Conservation (phyloP, 1,140 invertebrate species). For the Drosophila auraria region DNA sequence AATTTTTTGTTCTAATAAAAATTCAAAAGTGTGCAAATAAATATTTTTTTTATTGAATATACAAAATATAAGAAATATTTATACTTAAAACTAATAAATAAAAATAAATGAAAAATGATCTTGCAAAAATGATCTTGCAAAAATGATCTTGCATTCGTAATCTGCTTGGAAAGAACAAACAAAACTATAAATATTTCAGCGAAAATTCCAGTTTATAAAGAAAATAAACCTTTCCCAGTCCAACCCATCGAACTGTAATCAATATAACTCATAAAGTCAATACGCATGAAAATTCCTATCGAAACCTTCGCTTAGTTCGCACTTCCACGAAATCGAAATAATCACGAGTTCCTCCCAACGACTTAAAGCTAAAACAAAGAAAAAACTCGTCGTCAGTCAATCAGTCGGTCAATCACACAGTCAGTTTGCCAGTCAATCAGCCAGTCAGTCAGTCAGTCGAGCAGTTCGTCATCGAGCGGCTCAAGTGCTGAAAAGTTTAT, state of each 20-base stretch:
- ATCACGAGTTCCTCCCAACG: slow-evolving; percentile 39
- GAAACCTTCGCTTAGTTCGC: slow-evolving; percentile 22
- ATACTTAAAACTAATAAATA: no score
- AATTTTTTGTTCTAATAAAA: no score
- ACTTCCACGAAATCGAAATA: slow-evolving; percentile 55
- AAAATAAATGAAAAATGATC: no score
- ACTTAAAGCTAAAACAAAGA: slow-evolving; percentile 53
- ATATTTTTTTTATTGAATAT: no score
- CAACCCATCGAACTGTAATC: slow-evolving; percentile 8
- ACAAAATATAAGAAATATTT: no score
- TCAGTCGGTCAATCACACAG: slow-evolving; percentile 9
- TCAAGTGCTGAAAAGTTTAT: slow-evolving; percentile 80
- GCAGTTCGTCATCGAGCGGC: slow-evolving; percentile 30
- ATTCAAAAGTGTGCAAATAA: no score
- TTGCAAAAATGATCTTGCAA: no score
- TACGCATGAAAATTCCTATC: slow-evolving; percentile 21
- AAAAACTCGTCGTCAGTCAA: slow-evolving; percentile 24
- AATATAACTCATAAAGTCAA: slow-evolving; percentile 11
- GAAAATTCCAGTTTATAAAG: slow-evolving; percentile 2
- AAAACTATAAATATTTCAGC: slow-evolving; percentile 6
- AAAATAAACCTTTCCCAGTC: background rate
- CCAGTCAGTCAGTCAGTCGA: slow-evolving; percentile 22
- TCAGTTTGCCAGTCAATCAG: slow-evolving; percentile 1
- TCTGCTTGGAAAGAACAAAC: background rate
- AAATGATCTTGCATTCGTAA: background rate